Base-by-base conservation (phyloP, 2,113 vertebrate genomes). In the Plectropomus leopardus region DNA sequence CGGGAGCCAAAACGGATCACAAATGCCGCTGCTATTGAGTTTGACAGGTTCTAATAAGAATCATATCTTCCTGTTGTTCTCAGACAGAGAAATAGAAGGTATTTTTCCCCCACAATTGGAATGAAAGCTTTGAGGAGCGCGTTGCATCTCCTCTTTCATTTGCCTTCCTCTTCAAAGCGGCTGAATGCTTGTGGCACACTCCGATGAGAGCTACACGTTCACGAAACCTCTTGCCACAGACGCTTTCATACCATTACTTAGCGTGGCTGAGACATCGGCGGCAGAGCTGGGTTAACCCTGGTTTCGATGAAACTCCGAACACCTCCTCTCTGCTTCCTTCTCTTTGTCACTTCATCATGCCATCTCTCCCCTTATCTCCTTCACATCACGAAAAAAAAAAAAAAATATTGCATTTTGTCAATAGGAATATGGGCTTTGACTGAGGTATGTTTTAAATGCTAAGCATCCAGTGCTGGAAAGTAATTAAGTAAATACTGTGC, bases 141-240 rank as follows among this genome's bases (percentile, higher is more conserved):
- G 1, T 11, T 26, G 68, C 66, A 26, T 82, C 74, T 83, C 55
- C 57, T 45, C 55, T 84, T 82, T 86, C 64, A 79, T 88, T 82
- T 69, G 28, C 59, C 87, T 64, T 83, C 69, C 76, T 85, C 86
- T 88, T 90, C 80, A 89, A 85, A 91, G 86, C 44, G 60, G 17
- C 66, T 54, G 23, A 75, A 69, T 79, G 64, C 57, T 73, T 42
- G 72, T 75, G 67, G 82, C 78, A 67, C 44, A 24, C 36, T 84
- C 16, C 80, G 60, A 42, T 68, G 76, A 84, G 80, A 88, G 79
- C 67, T n/a, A 16, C 77, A 72, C 72, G 61, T 84, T 50, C 24
- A 24, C 11, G 23, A 76, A 70, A 67, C 42, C 57, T 64, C 66
- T 76, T 65, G 70, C 71, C 70, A 70, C 32, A 67, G 58, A 80